A percentile compares a stretch with the other conserved stretches of the same genome.
These are phyloP conservation scores for Calidris pygmaea DNA, from an alignment of 2,113 vertebrate species.

Conservation along the genomic window DNA sequence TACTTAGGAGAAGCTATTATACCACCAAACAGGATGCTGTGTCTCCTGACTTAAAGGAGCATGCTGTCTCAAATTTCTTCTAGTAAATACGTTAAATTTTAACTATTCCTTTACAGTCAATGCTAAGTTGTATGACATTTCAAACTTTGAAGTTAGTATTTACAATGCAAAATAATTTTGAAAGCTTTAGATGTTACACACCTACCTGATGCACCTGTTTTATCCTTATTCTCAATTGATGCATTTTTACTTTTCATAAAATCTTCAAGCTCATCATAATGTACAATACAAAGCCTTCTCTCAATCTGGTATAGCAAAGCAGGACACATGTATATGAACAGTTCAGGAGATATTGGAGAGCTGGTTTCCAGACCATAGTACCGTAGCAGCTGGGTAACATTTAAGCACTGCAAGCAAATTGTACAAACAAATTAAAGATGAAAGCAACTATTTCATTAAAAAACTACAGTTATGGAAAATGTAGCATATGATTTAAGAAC, in stretches of 20 bases:
- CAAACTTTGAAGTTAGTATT: neutral
- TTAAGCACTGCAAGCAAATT: constrained; percentile 85
- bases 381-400: constrained; percentile 88
- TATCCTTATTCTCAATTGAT: constrained; percentile 63
- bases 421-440: constrained; percentile 11
- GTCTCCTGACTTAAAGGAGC: neutral
- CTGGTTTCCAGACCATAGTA: constrained; percentile 84
- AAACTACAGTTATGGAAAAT: neutral
- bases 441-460: neutral
- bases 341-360: constrained; percentile 83
- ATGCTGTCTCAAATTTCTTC: neutral
- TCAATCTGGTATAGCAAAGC: constrained; percentile 97
- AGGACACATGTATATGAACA: constrained; percentile 92
- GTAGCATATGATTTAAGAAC: neutral
- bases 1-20: neutral
- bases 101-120: neutral
- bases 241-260: constrained; percentile 69
- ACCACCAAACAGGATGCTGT: neutral
- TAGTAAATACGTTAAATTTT: neutral
- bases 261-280: constrained; percentile 84
- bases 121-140: neutral
- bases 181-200: neutral
- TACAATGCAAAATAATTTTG: neutral
- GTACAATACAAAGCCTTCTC: constrained; percentile 89
- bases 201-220: constrained; percentile 81